Percentiles rank a stretch among this genome's conserved stretches.
Evolutionary conservation across 2,888 invertebrate genomes (phyloP).

Genomic region (Chalcis sispes): DNA sequence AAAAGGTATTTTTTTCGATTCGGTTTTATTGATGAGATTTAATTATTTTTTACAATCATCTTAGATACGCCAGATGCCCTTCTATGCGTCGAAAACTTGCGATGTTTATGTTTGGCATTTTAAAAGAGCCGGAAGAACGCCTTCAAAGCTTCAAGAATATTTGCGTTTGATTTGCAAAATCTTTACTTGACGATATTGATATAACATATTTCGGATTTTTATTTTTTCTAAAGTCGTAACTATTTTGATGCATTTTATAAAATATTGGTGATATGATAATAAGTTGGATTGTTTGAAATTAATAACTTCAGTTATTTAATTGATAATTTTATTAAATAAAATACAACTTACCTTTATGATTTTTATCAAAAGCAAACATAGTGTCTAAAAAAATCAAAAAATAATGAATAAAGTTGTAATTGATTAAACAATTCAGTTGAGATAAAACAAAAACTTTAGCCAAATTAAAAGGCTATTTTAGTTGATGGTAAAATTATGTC

Average conservation of each 20-base stretch:
- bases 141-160: not conserved
- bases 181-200: not conserved
- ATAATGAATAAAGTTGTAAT: not conserved
- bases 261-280: too few relatives aligned
- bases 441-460: not conserved
- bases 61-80: constrained; percentile 49
- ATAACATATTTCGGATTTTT: not conserved
- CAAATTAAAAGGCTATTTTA: not conserved
- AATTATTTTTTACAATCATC: constrained; percentile 14
- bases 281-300: too few relatives aligned
- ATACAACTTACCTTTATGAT: not conserved
- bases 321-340: not conserved
- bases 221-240: too few relatives aligned
- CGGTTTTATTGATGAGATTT: constrained; percentile 42
- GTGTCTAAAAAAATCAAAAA: too few relatives aligned
- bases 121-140: constrained; percentile 6
- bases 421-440: not conserved
- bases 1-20: constrained; percentile 64
- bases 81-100: constrained; percentile 12
- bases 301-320: not conserved
- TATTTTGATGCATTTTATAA: too few relatives aligned
- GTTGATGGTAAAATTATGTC: not conserved
- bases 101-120: constrained; percentile 1
- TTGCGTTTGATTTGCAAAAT: not conserved
- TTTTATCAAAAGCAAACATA: too few relatives aligned